Evolutionary conservation across 2,888 invertebrate genomes (phyloP).

Genomic region (Lepeophtheirus nordmannii): DNA sequence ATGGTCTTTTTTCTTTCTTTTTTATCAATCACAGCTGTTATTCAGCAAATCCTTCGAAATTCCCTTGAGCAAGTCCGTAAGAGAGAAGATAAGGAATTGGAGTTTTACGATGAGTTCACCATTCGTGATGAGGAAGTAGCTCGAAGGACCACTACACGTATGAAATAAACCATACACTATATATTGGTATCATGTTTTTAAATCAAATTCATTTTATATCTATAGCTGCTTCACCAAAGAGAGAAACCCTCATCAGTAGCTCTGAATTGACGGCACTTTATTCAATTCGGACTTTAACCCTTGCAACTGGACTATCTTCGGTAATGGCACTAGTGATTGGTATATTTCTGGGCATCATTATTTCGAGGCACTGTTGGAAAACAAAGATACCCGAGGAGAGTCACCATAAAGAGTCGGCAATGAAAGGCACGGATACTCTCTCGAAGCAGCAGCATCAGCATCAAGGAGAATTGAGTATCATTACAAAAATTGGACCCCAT

Average conservation of each 20-base stretch:
- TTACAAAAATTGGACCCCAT: not conserved
- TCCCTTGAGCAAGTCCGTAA: not conserved
- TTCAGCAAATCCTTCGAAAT: not conserved
- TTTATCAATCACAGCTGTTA: not conserved
- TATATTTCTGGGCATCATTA: not conserved
- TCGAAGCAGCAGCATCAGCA: not conserved
- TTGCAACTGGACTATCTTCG: not conserved
- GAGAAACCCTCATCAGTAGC: not conserved
- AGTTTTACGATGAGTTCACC: too few species aligned
- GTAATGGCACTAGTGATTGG: not conserved
- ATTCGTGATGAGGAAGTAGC: too few species aligned
- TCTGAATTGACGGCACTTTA: not conserved
- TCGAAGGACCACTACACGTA: not conserved
- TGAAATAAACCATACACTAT: not conserved
- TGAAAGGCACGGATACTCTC: too few species aligned
- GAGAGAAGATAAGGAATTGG: not conserved
- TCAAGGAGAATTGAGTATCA: not conserved
- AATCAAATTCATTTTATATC: not conserved
- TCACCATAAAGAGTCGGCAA: not conserved
- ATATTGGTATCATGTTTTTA: not conserved
- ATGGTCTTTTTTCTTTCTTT: not conserved
- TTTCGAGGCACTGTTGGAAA: not conserved
- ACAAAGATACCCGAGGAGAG: not conserved
- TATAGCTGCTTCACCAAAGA: not conserved
- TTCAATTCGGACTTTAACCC: not conserved